phyloP scores from a whole-genome alignment of 2,797 vertebrate genomes.

The Myotis myotis region DNA sequence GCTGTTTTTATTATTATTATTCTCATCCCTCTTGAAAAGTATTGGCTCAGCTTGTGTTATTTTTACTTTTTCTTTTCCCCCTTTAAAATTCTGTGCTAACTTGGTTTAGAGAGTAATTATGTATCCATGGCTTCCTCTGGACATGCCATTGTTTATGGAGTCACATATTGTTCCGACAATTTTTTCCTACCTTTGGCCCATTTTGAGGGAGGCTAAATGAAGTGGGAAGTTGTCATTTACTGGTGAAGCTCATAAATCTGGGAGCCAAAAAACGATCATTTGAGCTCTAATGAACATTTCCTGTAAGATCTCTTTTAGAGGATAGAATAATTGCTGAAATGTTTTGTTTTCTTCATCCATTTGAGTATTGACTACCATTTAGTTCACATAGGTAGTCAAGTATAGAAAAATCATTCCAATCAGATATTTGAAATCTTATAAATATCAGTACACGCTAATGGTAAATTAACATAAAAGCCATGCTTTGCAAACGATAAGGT shows the following conservation, averaged over 20 bases:
- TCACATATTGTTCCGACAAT: not conserved
- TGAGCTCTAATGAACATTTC: not conserved
- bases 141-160: not conserved
- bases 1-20: not conserved
- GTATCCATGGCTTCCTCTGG: not conserved
- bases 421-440: not conserved
- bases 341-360: not conserved
- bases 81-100: constrained; percentile 39
- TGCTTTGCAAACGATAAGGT: not conserved
- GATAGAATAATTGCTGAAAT: not conserved
- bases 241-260: not conserved
- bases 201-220: constrained; percentile 26
- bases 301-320: not conserved
- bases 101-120: constrained; percentile 35
- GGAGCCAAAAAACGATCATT: not conserved
- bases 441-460: not conserved
- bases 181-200: not conserved
- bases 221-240: constrained; percentile 13
- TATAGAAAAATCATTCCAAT: not conserved
- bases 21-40: not conserved
- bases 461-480: not conserved
- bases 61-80: not conserved
- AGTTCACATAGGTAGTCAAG: not conserved
- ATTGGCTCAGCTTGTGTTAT: not conserved
- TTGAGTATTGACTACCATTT: not conserved